Percentiles rank a stretch among this genome's conserved stretches.
Conservation (phyloP, 1,140 invertebrate species). For the Lordiphosa stackelbergi region DNA sequence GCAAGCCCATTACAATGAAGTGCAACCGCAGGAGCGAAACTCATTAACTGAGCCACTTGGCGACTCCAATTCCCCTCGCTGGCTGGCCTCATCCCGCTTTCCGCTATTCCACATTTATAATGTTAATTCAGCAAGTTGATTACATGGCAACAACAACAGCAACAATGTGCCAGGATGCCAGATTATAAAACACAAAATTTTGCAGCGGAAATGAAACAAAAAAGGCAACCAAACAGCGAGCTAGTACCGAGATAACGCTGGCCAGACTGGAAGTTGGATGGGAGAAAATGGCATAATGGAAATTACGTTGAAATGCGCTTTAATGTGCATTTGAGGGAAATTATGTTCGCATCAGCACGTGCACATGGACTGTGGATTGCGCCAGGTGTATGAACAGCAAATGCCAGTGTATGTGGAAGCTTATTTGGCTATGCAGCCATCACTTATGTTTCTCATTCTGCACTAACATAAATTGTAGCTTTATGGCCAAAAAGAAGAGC, state of each 20-base stretch:
- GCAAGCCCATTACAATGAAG: conserved; percentile 38
- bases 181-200: conserved; percentile 60
- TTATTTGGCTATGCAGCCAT: too few species aligned
- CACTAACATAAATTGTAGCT: too few species aligned
- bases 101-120: conserved; percentile 57
- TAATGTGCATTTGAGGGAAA: too few species aligned
- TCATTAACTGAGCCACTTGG: conserved; percentile 58
- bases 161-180: conserved; percentile 39
- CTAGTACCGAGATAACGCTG: conserved; percentile 11
- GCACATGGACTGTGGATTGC: too few species aligned
- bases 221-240: conserved; percentile 18
- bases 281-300: conserved; percentile 2
- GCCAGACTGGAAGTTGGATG: conserved; percentile 1
- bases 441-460: too few species aligned
- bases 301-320: conserved; percentile 26
- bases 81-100: conserved; percentile 29
- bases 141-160: conserved; percentile 20
- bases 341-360: too few species aligned
- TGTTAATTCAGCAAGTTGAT: conserved; percentile 63
- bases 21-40: conserved; percentile 19
- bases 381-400: too few species aligned
- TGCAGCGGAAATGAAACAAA: conserved; percentile 55
- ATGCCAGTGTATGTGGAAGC: too few species aligned
- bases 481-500: too few species aligned
- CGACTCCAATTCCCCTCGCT: neutral